Evolutionary conservation across 2,797 vertebrate genomes (phyloP).

Genomic region (Eutrigla gurnardus): DNA sequence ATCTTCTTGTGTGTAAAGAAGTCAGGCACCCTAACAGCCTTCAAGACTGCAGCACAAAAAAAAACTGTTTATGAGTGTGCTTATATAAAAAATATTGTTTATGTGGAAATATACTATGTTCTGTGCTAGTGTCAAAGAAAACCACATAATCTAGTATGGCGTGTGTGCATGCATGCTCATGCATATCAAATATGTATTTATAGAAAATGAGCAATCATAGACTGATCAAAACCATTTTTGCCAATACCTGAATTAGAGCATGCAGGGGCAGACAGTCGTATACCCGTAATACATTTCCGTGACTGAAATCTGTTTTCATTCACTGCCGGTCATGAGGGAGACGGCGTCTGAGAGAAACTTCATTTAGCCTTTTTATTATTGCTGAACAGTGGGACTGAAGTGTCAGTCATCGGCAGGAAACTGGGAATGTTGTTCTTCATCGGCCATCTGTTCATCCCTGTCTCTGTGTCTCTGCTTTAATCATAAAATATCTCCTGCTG

Average conservation of each 20-base stretch:
- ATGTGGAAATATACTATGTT: background rate
- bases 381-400: constrained; percentile 6
- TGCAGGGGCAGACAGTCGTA: background rate
- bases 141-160: background rate
- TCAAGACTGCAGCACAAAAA: constrained; percentile 8
- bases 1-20: constrained; percentile 12
- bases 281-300: constrained; percentile 1
- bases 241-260: background rate
- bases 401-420: constrained; percentile 39
- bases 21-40: background rate
- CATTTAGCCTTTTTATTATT: background rate
- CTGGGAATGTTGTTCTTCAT: constrained; percentile 21
- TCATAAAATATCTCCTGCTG: constrained; percentile 19
- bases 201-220: background rate
- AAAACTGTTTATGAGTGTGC: background rate
- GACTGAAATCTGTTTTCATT: constrained; percentile 16
- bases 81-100: constrained; percentile 1
- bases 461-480: constrained; percentile 19
- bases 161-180: background rate
- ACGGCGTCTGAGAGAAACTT: background rate
- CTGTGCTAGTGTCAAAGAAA: background rate
- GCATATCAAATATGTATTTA: background rate
- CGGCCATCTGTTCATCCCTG: constrained; percentile 35
- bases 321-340: background rate
- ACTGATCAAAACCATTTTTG: background rate